Base-by-base conservation (phyloP, 2,888 invertebrate genomes). In the Plebejus argus region DNA sequence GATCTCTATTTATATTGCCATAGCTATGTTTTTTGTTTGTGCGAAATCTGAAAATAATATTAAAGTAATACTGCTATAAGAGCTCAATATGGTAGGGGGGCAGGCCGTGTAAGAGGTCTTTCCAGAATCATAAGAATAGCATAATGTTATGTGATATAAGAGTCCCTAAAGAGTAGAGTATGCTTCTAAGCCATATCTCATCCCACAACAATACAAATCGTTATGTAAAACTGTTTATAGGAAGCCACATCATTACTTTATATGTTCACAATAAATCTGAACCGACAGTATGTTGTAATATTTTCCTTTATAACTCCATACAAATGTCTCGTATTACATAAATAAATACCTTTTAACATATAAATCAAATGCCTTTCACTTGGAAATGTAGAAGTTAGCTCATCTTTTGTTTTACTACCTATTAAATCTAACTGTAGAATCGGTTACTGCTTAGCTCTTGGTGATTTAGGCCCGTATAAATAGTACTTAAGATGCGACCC, bases 301-400 rank as follows among this genome's bases (percentile, higher is more conserved):
- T 66, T 66, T 66, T 72, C 77, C 77, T 77, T 77, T 77, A 77
- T 77, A 77, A 53, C 84, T 83, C 80, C 78, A 82, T 74, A 79
- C 78, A 82, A 79, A 77, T 79, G 77, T 78, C 78, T 77, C 70
- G 72, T 79, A 58, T 76, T 76, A 78, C 76, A 78, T 78, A 80
- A 78, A 80, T 80, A 79, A 78, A 77, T 76, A 77, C 74, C 18
- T 72, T 72, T 28, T 76, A 77, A 78, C 72, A 58, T 72, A 78
- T 78, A 80, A 79, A 78, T 79, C 78, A 80, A 77, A 77, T 15
- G 71, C 78, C 79, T 81, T 79, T 80, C 77, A 81, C 79, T 79
- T 78, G 77, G 78, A 71, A 80, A 78, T 79, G 71, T 33, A 33
- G 71, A 70, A 56, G 71, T 20, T 71, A 35, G 77, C 39, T 77